Evolutionary conservation across 2,797 vertebrate species (phyloP).

Genomic region (Gastrophryne carolinensis): DNA sequence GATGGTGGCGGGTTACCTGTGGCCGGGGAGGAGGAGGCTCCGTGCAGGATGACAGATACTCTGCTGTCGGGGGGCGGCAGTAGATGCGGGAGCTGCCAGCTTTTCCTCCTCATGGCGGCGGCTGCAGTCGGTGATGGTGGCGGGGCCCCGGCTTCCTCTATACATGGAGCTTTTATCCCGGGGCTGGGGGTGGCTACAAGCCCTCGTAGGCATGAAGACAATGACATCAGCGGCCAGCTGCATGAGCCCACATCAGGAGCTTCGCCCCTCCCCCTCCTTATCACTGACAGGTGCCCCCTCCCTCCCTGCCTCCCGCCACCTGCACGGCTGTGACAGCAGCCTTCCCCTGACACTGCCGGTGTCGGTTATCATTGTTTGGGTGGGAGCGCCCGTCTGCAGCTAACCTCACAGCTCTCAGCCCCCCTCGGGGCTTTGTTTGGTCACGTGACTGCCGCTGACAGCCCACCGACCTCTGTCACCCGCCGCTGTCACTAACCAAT

Average conservation of each 20-base stretch:
- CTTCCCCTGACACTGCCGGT: background rate
- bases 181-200: constrained; percentile 48
- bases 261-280: constrained; percentile 21
- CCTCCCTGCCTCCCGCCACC: background rate
- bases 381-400: background rate
- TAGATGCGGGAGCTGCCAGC: constrained; percentile 17
- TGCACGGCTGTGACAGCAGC: background rate
- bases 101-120: constrained; percentile 42
- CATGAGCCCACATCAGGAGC: constrained; percentile 39
- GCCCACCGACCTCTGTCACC: too few species aligned
- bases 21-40: constrained; percentile 7
- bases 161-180: constrained; percentile 42
- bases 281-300: constrained; percentile 27
- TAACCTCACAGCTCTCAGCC: background rate
- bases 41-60: constrained; percentile 26
- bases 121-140: too few species aligned
- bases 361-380: background rate
- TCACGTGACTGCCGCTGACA: background rate
- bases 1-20: too few species aligned
- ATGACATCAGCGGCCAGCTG: constrained; percentile 58
- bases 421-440: background rate
- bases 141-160: constrained; percentile 50
- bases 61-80: constrained; percentile 25
- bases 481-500: too few species aligned
- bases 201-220: constrained; percentile 56